Conservation (phyloP, 2,888 invertebrate genomes). For the Zhuqinia jingwanae region DNA sequence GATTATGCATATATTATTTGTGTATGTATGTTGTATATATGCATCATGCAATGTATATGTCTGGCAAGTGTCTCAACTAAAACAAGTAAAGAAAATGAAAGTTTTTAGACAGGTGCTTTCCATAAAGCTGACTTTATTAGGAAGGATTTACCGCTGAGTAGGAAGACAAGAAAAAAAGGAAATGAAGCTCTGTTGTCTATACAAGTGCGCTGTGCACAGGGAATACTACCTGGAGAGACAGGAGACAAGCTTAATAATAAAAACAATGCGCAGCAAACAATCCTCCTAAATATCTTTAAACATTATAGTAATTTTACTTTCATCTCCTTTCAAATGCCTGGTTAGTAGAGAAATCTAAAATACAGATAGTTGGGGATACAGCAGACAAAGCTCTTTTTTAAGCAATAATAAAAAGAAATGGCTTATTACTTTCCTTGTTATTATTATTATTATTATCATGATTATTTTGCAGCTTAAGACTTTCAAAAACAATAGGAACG, state of each 20-base stretch:
- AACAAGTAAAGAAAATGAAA: constrained; percentile 52
- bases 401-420: too few species aligned
- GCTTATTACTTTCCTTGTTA: too few species aligned
- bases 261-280: constrained; percentile 25
- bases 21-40: constrained; percentile 28
- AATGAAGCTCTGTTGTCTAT: constrained; percentile 50
- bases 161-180: constrained; percentile 39
- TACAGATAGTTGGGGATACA: too few species aligned
- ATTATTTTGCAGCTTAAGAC: too few species aligned
- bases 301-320: constrained; percentile 39
- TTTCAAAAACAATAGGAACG: too few species aligned
- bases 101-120: constrained; percentile 54
- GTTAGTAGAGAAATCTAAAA: too few species aligned
- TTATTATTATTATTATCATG: too few species aligned
- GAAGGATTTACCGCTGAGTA: constrained; percentile 50
- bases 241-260: constrained; percentile 4
- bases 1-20: too few species aligned
- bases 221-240: not conserved
- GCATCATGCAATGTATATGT: constrained; percentile 29
- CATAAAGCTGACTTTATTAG: constrained; percentile 63
- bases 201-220: not conserved
- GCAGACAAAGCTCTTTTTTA: too few species aligned
- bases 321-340: not conserved
- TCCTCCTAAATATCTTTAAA: not conserved
- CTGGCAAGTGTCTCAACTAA: not conserved